phyloP scores from a whole-genome alignment of 1,140 invertebrate species.

The Atta texana region DNA sequence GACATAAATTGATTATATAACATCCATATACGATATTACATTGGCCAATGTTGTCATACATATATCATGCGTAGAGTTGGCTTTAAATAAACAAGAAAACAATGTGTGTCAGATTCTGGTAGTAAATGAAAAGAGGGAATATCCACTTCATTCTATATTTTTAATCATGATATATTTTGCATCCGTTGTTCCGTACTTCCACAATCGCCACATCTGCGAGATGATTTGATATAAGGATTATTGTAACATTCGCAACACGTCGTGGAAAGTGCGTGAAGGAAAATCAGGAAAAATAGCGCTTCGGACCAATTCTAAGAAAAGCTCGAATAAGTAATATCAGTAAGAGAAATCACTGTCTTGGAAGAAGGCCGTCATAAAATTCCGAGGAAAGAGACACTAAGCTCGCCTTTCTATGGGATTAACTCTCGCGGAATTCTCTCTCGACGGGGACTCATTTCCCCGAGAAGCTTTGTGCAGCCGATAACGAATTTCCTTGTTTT shows the following conservation, averaged over 20 bases:
- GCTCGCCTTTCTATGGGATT: conserved; percentile 55
- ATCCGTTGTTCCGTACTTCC: background rate
- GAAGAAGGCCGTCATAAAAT: conserved; percentile 54
- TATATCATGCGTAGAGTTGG: background rate
- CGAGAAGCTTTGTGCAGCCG: conserved; percentile 22
- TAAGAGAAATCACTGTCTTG: conserved; percentile 24
- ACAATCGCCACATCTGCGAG: conserved; percentile 4
- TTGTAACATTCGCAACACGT: background rate
- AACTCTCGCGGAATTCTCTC: conserved; percentile 52
- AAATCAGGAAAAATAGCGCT: conserved; percentile 24
- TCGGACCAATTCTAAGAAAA: conserved; percentile 20
- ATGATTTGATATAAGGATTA: background rate
- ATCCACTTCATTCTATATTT: background rate
- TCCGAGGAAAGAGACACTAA: conserved; percentile 38
- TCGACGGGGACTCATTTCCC: conserved; percentile 19
- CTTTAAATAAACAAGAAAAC: background rate
- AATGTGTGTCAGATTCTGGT: background rate
- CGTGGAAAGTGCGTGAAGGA: background rate
- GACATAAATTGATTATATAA: background rate
- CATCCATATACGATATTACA: background rate
- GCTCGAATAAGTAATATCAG: conserved; percentile 53
- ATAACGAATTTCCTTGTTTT: conserved; percentile 61
- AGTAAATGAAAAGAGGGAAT: background rate
- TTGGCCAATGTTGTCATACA: background rate
- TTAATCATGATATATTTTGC: conserved; percentile 3